phyloP scores from a whole-genome alignment of 64 coral and sea anemone species.

The Pachyseris speciosa region DNA sequence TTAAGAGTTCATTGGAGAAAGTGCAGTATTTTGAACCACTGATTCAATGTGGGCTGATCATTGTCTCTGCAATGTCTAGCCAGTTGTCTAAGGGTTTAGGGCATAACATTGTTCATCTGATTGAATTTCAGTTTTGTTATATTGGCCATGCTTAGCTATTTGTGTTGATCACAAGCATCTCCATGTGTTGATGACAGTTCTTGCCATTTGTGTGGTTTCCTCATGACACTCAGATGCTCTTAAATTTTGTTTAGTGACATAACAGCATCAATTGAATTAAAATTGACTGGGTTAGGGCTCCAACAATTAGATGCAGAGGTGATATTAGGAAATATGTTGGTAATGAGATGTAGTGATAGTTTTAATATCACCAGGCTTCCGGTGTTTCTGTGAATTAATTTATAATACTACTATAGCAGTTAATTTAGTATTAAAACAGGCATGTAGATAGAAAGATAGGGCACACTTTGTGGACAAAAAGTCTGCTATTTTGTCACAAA shows the following conservation, averaged over 20 bases:
- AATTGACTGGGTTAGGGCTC: not conserved
- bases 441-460: not conserved
- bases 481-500: conserved; percentile 1
- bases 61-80: conserved; percentile 19
- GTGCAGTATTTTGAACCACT: not conserved
- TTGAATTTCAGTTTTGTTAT: not conserved
- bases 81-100: not conserved
- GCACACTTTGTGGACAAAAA: not conserved
- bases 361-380: not conserved
- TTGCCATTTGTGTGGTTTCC: too few species aligned
- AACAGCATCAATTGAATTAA: too few species aligned
- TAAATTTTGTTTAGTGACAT: too few species aligned
- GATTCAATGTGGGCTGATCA: not conserved
- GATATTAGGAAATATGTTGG: not conserved
- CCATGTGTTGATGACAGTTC: not conserved
- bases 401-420: not conserved
- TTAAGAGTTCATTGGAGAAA: not conserved
- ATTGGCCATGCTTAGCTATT: not conserved
- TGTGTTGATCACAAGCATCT: not conserved
- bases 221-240: too few species aligned
- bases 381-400: not conserved
- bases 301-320: not conserved
- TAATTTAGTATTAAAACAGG: not conserved
- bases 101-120: not conserved
- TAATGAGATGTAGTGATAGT: not conserved